phyloP scores from a whole-genome alignment of 2,888 invertebrate genomes.

The Caenorhabditis macrosperma region DNA sequence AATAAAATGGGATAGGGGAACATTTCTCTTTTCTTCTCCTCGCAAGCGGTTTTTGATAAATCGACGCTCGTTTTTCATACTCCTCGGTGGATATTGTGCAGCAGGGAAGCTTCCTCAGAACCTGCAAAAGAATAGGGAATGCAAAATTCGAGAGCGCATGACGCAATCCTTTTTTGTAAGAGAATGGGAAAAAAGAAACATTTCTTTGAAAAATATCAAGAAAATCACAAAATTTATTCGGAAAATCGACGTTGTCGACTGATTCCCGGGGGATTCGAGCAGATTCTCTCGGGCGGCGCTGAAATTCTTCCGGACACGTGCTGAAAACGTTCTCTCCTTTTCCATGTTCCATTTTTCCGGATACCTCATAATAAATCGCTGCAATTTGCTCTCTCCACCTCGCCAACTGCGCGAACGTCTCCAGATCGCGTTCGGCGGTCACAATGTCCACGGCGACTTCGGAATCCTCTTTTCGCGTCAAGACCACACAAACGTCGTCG shows the following conservation, averaged over 20 bases:
- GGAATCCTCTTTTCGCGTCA: constrained; percentile 40
- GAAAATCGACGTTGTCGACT: constrained; percentile 10
- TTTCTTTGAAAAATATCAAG: too few relatives aligned
- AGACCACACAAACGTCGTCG: constrained; percentile 57
- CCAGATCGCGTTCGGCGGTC: constrained; percentile 34
- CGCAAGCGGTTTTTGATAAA: too few relatives aligned
- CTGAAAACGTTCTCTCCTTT: constrained; percentile 8
- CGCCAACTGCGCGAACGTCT: constrained; percentile 11
- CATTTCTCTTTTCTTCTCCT: too few relatives aligned
- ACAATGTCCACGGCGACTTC: constrained; percentile 35
- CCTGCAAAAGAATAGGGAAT: too few relatives aligned
- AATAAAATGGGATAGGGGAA: too few relatives aligned
- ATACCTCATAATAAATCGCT: constrained; percentile 40
- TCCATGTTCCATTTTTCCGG: background rate
- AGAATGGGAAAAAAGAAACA: too few relatives aligned
- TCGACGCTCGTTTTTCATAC: too few relatives aligned
- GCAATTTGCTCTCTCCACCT: constrained; percentile 18
- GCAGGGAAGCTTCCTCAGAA: too few relatives aligned
- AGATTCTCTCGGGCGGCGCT: constrained; percentile 41
- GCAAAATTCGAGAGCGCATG: too few relatives aligned
- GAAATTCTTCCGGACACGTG: constrained; percentile 46
- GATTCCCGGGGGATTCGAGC: background rate
- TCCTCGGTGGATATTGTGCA: too few relatives aligned
- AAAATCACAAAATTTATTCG: constrained; percentile 10
- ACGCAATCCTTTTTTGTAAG: too few relatives aligned